phyloP scores from a whole-genome alignment of 2,888 invertebrate species.

The Meiosimyza platycephala region DNA sequence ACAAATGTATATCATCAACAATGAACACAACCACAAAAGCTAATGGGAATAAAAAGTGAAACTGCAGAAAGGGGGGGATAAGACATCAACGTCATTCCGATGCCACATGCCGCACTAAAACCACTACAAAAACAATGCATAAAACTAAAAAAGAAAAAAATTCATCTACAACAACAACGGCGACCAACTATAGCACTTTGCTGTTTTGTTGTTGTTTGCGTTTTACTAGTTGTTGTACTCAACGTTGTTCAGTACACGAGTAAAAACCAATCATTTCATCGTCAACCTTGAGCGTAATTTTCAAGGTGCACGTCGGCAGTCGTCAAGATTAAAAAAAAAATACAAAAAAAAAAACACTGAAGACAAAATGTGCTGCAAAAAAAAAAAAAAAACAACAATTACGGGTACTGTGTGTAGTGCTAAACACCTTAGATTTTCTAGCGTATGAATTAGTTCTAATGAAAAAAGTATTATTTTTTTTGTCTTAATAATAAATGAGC shows the following conservation, averaged over 20 bases:
- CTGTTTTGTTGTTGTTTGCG: background rate
- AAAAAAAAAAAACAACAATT: background rate
- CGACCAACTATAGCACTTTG: conserved; percentile 21
- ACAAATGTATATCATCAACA: too few species aligned
- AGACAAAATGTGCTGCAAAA: background rate
- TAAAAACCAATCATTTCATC: conserved; percentile 22
- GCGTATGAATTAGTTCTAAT: too few species aligned
- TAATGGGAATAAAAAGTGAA: background rate
- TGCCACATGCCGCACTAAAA: background rate
- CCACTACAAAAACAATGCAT: conserved; percentile 1
- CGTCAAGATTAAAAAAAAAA: conserved; percentile 40
- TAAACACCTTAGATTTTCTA: too few species aligned
- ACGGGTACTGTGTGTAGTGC: background rate
- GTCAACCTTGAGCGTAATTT: conserved; percentile 60
- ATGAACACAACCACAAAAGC: too few species aligned
- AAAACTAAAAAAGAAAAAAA: background rate
- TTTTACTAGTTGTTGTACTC: too few species aligned
- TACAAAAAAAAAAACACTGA: conserved; percentile 1
- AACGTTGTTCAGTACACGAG: too few species aligned
- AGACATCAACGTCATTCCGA: too few species aligned
- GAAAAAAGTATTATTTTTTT: too few species aligned
- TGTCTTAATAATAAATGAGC: too few species aligned
- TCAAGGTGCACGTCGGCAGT: conserved; percentile 59
- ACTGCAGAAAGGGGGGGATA: background rate
- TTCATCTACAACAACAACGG: conserved; percentile 8